Evolutionary conservation across 1,140 invertebrate genomes (phyloP), one percentile per base, ranked within the genome.

Genomic region (Hyles euphorbiae): DNA sequence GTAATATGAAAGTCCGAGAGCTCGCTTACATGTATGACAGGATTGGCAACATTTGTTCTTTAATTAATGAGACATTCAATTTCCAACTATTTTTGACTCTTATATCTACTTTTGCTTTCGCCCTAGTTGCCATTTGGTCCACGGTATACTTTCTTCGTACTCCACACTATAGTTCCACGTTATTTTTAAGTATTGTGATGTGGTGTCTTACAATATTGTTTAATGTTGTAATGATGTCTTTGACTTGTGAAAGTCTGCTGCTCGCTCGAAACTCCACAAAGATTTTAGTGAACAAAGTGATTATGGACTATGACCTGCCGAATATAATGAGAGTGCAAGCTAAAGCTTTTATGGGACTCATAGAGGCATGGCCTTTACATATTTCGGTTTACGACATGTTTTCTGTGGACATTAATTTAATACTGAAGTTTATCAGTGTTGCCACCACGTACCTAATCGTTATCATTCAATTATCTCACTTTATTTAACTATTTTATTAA

Each of bases 371-470:
- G 76, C 70, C 72, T 1, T 55, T 85, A 47, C 52, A 63, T 11
- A 67, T 79, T 32, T 68, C 55, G 11, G 67, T 74, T 11, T 85
- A 76, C 47, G 70, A 79, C 53, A 77, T 85, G 76, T 76, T 81
- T 56, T 63, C 65, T 22, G 67, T 85, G 6, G 75, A 83, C 50
- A 74, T 78, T 34, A 78, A 75, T 7, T 49, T 86, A 10, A 75
- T 79, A 52, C 48, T 82, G 3, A 81, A 79, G 53, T 83, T 81
- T 52, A 65, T 82, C 32, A 79, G 76, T 56, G 68, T 82, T 7
- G 61, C 74, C 22, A 81, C 81, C 1, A 79, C 76, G 2, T 83
- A 79, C 56, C 69, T 83, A 1, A 79, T 85, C 56, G 67, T 85
- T 10, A 72, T 82, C 55, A 79, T 79, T 52, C 82, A 82, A 67